Evolutionary conservation across 2,888 invertebrate species (phyloP).

Genomic region (Antheraea assamensis): DNA sequence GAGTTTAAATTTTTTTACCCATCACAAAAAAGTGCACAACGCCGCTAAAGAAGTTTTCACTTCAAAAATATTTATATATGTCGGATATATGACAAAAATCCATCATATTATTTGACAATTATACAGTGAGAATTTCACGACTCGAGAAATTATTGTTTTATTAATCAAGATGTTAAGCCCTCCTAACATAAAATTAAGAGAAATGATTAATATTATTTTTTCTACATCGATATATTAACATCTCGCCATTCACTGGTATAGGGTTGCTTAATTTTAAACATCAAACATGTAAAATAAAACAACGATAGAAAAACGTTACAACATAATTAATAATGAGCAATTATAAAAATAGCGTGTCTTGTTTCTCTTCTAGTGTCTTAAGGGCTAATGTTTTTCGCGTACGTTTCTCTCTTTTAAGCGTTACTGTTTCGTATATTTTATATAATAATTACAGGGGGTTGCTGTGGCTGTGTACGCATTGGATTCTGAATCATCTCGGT

Average conservation of each 20-base stretch:
- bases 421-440: constrained; percentile 39
- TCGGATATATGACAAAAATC: too few relatives aligned
- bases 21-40: too few relatives aligned
- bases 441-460: constrained; percentile 53
- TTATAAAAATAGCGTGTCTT: constrained; percentile 37
- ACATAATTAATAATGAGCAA: constrained; percentile 35
- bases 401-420: constrained; percentile 35
- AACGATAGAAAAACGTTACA: constrained; percentile 27
- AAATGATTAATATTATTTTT: too few relatives aligned
- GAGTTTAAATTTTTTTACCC: too few relatives aligned
- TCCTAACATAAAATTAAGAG: neutral
- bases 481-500: constrained; percentile 70
- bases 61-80: too few relatives aligned
- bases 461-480: constrained; percentile 36
- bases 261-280: neutral
- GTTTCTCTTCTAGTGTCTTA: constrained; percentile 17
- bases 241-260: neutral
- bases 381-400: constrained; percentile 15
- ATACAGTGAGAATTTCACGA: neutral
- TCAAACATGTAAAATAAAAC: constrained; percentile 1
- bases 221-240: neutral
- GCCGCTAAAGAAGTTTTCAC: too few relatives aligned
- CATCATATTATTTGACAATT: neutral
- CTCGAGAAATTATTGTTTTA: neutral
- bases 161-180: neutral